These are phyloP conservation scores for Mythimna loreyi DNA, from an alignment of 2,888 invertebrate species.

Conservation along the genomic window DNA sequence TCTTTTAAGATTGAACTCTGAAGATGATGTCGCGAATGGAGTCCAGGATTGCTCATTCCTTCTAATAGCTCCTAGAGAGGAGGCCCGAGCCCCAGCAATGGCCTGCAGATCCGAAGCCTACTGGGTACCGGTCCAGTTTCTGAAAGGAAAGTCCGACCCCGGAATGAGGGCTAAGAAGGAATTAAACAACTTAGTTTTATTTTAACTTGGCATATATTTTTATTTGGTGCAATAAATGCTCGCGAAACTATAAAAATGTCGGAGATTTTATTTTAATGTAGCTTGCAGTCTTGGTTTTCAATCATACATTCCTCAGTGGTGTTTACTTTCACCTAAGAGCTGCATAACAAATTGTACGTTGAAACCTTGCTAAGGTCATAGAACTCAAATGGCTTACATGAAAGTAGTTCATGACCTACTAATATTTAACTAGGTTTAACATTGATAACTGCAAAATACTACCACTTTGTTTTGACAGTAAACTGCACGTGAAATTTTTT, in stretches of 20 bases:
- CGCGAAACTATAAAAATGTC: background rate
- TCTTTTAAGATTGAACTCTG: too few species aligned
- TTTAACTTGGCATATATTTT: background rate
- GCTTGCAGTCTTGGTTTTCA: background rate
- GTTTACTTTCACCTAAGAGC: slow-evolving; percentile 13
- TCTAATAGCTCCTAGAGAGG: too few species aligned
- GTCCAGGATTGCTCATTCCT: too few species aligned
- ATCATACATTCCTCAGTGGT: background rate
- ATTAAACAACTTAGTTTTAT: too few species aligned
- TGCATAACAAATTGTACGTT: background rate
- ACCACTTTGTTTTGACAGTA: background rate
- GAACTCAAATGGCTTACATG: slow-evolving; percentile 3
- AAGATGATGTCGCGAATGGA: too few species aligned
- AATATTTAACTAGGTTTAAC: background rate
- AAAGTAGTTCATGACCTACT: background rate
- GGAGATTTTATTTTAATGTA: background rate
- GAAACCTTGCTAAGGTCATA: slow-evolving; percentile 13
- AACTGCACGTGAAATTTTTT: too few species aligned
- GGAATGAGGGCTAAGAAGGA: too few species aligned
- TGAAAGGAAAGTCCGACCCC: too few species aligned
- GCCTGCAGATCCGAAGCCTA: too few species aligned
- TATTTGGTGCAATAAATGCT: background rate
- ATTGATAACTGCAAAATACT: background rate
- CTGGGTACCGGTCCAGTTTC: too few species aligned
- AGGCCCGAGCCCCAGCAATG: too few species aligned